These are phyloP conservation scores for Pagrus major DNA, from an alignment of 2,113 vertebrate species.

Conservation along the genomic window DNA sequence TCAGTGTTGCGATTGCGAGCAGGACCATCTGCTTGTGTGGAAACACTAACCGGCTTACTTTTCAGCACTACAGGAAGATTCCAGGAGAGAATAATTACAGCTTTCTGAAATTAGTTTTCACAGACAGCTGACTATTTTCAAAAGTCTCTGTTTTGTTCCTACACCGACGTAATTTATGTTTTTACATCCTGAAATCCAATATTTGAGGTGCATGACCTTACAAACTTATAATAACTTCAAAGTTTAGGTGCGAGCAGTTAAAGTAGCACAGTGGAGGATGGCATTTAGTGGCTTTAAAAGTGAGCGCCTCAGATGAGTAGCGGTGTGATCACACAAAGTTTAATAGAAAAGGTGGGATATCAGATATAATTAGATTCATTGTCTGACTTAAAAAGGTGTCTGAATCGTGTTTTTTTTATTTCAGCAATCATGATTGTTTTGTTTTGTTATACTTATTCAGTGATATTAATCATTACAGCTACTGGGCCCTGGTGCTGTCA, in stretches of 20 bases:
- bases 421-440: conserved; percentile 4
- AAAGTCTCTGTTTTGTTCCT: conserved; percentile 10
- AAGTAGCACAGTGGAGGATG: conserved; percentile 8
- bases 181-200: conserved; percentile 32
- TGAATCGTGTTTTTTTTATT: conserved; percentile 4
- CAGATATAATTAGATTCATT: conserved; percentile 47
- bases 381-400: conserved; percentile 16
- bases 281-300: conserved; percentile 25
- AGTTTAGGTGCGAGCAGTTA: conserved; percentile 14
- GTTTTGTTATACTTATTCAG: conserved; percentile 7
- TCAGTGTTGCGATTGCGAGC: conserved; percentile 17
- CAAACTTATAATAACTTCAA: conserved; percentile 10
- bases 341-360: conserved; percentile 17
- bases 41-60: conserved; percentile 35
- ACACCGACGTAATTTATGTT: conserved; percentile 37
- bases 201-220: conserved; percentile 5
- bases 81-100: conserved; percentile 39
- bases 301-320: conserved; percentile 14
- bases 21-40: conserved; percentile 54
- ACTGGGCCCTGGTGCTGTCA: conserved; percentile 16
- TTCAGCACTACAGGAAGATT: conserved; percentile 28
- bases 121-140: conserved; percentile 21
- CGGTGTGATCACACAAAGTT: not conserved
- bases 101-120: conserved; percentile 26
- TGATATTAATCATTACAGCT: conserved; percentile 50